Evolutionary conservation across 2,113 vertebrate genomes (phyloP).

Genomic region (Dolichotis patagonum): DNA sequence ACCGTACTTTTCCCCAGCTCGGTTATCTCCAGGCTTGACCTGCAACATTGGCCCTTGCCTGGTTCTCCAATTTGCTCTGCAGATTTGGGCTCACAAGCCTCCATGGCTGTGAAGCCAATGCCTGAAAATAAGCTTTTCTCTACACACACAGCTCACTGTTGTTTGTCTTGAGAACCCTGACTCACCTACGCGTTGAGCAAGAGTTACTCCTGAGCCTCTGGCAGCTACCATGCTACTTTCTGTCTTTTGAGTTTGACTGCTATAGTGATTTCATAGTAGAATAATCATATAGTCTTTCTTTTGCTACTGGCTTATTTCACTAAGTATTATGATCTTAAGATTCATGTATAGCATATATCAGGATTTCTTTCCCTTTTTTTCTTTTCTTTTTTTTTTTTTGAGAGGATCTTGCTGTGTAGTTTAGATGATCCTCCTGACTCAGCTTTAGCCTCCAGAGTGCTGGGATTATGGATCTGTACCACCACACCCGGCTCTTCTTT

Average conservation of each 20-base stretch:
- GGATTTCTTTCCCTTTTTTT: background rate
- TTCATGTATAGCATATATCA: background rate
- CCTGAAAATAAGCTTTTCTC: background rate
- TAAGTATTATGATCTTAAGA: background rate
- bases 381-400: background rate
- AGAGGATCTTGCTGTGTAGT: background rate
- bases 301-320: background rate
- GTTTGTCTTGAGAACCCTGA: background rate
- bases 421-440: background rate
- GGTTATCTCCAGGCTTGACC: no score
- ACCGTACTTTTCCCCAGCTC: background rate
- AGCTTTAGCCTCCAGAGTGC: background rate
- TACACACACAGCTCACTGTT: background rate
- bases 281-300: background rate
- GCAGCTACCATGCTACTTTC: background rate
- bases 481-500: background rate
- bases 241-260: background rate
- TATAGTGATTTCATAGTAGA: background rate
- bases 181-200: background rate
- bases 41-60: background rate
- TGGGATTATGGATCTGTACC: background rate
- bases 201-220: background rate
- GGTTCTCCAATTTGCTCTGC: background rate
- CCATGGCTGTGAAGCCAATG: background rate
- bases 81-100: background rate